Base-by-base conservation (phyloP, 1,140 invertebrate species). In the Diplogasteroides magnus region DNA sequence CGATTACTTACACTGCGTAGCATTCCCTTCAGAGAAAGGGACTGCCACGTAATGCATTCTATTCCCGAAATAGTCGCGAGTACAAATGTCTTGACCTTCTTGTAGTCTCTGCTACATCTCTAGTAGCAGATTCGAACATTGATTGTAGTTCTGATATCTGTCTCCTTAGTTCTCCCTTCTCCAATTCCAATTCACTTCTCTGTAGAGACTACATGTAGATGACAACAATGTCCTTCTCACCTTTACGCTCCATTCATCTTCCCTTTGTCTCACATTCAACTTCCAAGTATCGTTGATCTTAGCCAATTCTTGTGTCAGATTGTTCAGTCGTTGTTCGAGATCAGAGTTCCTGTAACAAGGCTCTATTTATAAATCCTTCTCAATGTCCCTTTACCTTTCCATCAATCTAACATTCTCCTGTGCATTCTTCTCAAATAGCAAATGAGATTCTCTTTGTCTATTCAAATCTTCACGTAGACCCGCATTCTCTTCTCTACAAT, bases 231-330 rank as follows among this genome's bases (percentile, higher is more conserved):
- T 32, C n/a, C n/a, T 48, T 15, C 31, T 65, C 23, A 65, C 64
- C 64, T 48, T 13, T 3, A 31, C 48, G 3, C 48, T 59, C 70
- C 64, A 67, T 57, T 67, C 65, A n/a, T 72, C 29, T 37, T 72
- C 64, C 29, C 67, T 64, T 25, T 61, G 58, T 37, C 62, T 61
- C 64, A 72, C 27, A 32, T 59, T 29, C 13, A 37, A 58, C 26
- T 71, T 68, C 70, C 70, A 72, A 25, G 61, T 61, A 31, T 64
- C 70, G 48, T 72, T 72, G 14, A 72, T 31, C 61, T 61, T 61
- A 14, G 59, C 31, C 13, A 72, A 37, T 37, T 67, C 66, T 1
- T 67, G 64, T 58, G 66, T 65, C 2, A 67, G 58, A 63, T 72
- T 58, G 0, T 58, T 59, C 2, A 72, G 59, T 63, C 70, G 31